These are phyloP conservation scores for Scaptomyza flava DNA, from an alignment of 2,888 invertebrate genomes.

Conservation along the genomic window DNA sequence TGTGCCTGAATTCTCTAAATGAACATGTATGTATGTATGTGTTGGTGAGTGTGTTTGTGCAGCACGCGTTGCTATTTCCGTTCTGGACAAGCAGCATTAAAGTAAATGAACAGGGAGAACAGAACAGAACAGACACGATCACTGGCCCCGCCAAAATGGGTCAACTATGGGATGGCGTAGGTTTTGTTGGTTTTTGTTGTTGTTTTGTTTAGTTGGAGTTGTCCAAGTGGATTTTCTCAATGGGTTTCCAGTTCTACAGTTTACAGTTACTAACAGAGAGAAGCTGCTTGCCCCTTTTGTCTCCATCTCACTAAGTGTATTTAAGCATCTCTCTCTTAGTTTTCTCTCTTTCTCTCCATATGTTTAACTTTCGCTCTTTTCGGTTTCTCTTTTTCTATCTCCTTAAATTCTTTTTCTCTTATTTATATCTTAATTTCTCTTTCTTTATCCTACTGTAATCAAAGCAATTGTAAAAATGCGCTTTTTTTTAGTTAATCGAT, in stretches of 20 bases:
- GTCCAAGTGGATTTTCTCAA: constrained; percentile 33
- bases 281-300: not conserved
- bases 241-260: constrained; percentile 22
- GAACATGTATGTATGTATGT: constrained; percentile 10
- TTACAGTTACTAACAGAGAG: constrained; percentile 25
- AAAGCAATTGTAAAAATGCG: not conserved
- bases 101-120: constrained; percentile 10
- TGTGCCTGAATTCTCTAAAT: constrained; percentile 38
- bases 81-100: constrained; percentile 38
- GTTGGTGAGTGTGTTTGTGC: constrained; percentile 22
- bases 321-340: no score
- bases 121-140: constrained; percentile 26
- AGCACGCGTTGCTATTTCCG: constrained; percentile 72
- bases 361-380: not conserved
- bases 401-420: no score
- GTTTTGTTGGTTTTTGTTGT: not conserved
- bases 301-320: no score
- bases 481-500: no score
- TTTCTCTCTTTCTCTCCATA: not conserved
- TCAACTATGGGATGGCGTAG: constrained; percentile 41
- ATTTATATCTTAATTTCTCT: not conserved
- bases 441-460: not conserved
- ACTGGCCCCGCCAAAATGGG: constrained; percentile 50
- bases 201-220: not conserved
- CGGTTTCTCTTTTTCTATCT: not conserved